Base-by-base conservation (phyloP, 2,888 invertebrate genomes). In the Plutella xylostella region DNA sequence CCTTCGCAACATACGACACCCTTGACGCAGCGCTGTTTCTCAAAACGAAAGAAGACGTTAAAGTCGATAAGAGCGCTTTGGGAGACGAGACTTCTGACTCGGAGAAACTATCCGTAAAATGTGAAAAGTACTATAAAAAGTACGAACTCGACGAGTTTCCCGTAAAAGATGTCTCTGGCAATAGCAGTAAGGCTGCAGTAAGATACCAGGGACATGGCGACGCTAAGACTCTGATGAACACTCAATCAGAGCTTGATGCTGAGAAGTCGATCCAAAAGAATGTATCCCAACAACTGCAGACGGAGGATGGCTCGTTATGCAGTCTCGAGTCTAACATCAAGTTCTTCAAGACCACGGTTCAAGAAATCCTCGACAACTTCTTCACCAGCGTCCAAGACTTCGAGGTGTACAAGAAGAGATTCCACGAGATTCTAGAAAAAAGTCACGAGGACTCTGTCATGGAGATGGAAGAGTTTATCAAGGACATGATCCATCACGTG, bases 401-500 rank as follows among this genome's bases (percentile, higher is more conserved):
- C 46, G 77, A 82, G 49, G 41, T 57, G 2, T 79, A 74, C 49
- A 80, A 78, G 51, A 57, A 61, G 39, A 69, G 68, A 46, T 80
- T 72, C 52, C 53, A 73, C n/a, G 71, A 71, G 3, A 78, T 80
- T 41, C 51, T 80, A 22, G 55, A 56, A 4, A 76, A 67, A 46
- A 72, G 63, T 49, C 61, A 59, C 25, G 66, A 61, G 2, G 69
- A 73, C 4, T 64, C 69, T 1, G 45, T 76, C 1, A 55, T 53
- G 6, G 72, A 74, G 43, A 76, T 78, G 76, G 76, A 78, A 54
- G 62, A 68, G 2, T 78, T 80, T 45, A 70, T 79, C 38, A 74
- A 63, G 53, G 75, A 78, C 30, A 72, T 78, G 64, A 68, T 80
- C 49, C 68, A 73, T 9, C 63, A 74, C 42, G 73, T 78, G n/a